phyloP scores from a whole-genome alignment of 2,797 vertebrate genomes.

The Clarias pachynema region DNA sequence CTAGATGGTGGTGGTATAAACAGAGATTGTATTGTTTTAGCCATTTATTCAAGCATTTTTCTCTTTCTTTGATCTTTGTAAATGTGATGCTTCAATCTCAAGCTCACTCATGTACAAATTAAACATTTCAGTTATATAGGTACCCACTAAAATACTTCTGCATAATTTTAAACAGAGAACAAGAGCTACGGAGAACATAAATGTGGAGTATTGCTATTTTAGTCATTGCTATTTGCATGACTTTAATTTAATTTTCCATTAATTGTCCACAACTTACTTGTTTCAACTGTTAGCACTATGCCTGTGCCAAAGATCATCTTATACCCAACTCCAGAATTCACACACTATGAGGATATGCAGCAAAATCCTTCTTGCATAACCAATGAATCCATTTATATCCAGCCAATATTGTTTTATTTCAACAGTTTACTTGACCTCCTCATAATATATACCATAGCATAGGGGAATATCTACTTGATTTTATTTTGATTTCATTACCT shows the following conservation, averaged over 20 bases:
- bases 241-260: too few species aligned
- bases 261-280: slow-evolving; percentile 39
- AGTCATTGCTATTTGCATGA: slow-evolving; percentile 3
- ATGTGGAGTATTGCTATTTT: neutral
- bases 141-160: neutral
- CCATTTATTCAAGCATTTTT: neutral
- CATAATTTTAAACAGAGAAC: neutral
- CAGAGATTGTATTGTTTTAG: neutral
- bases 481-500: neutral
- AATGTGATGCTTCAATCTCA: neutral
- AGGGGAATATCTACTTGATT: neutral
- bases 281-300: slow-evolving; percentile 32
- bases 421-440: neutral
- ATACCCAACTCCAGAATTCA: slow-evolving; percentile 27
- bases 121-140: neutral
- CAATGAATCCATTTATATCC: neutral
- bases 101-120: neutral
- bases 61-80: neutral
- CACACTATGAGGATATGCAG: slow-evolving; percentile 11
- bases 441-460: neutral
- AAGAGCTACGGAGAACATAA: neutral
- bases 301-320: slow-evolving; percentile 38
- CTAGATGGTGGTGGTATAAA: neutral
- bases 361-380: slow-evolving; percentile 21
- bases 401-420: neutral